A percentile compares a stretch with the other conserved stretches of the same genome.
Conservation (phyloP, 1,140 invertebrate species). For the Drosophila pallidifrons region DNA sequence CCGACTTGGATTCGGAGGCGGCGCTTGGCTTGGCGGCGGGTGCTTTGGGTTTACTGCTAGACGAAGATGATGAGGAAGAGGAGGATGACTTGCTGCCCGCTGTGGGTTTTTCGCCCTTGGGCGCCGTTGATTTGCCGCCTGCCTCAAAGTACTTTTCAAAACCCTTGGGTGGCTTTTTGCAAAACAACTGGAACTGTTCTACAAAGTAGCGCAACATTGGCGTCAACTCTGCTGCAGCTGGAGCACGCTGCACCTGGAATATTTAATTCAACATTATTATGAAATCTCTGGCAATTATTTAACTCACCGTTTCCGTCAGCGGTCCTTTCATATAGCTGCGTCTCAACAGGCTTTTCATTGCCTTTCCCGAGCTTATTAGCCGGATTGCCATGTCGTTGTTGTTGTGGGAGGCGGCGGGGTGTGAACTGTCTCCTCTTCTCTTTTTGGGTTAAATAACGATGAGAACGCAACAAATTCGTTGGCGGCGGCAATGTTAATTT, state of each 20-base stretch:
- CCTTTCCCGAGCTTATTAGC: conserved; percentile 69
- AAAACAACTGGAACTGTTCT: conserved; percentile 69
- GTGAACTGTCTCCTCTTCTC: conserved; percentile 3
- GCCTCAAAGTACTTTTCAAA: conserved; percentile 96
- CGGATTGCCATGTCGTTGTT: conserved; percentile 72
- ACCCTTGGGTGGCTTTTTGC: conserved; percentile 90
- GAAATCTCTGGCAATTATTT: neutral
- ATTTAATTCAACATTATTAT: neutral
- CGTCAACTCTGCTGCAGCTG: conserved; percentile 56
- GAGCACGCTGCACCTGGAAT: neutral
- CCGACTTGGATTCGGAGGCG: conserved; percentile 82
- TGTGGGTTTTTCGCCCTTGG: conserved; percentile 67
- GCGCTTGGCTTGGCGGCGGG: conserved; percentile 73
- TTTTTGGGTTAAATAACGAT: conserved; percentile 77
- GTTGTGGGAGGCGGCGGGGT: conserved; percentile 2
- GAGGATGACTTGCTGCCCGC: conserved; percentile 47
- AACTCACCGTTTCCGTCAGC: conserved; percentile 42
- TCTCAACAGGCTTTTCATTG: conserved; percentile 63
- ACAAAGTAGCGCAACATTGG: conserved; percentile 70
- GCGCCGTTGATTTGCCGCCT: conserved; percentile 72
- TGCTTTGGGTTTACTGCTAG: conserved; percentile 39
- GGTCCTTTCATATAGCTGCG: conserved; percentile 62
- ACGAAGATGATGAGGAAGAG: neutral
- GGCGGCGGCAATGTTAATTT: conserved; percentile 35
- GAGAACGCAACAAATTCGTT: conserved; percentile 34